phyloP scores from a whole-genome alignment of 1,140 invertebrate genomes.

The Lycorma delicatula region DNA sequence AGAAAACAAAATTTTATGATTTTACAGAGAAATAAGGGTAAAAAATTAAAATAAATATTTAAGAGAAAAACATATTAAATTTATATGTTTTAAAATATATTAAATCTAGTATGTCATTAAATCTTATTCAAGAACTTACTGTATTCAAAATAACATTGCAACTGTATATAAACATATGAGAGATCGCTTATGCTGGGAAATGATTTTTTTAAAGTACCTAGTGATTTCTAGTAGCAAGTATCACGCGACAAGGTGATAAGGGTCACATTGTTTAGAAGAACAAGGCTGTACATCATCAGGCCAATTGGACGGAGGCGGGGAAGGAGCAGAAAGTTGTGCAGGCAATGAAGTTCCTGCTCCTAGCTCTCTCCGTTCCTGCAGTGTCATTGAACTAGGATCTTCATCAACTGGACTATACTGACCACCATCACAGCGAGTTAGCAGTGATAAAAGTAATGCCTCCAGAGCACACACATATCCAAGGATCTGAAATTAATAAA shows the following conservation, averaged over 20 bases:
- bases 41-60: too few species aligned
- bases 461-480: constrained; percentile 42
- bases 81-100: too few species aligned
- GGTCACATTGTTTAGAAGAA: constrained; percentile 46
- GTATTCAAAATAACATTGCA: too few species aligned
- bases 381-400: constrained; percentile 40
- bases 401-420: constrained; percentile 41
- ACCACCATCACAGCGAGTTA: constrained; percentile 39
- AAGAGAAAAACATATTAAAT: too few species aligned
- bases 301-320: constrained; percentile 22
- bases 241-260: constrained; percentile 40
- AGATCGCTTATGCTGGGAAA: too few species aligned
- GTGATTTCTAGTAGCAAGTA: background rate
- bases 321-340: constrained; percentile 21
- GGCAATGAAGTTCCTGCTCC: constrained; percentile 6
- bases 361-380: constrained; percentile 34
- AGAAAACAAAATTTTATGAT: too few species aligned
- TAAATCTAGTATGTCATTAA: too few species aligned
- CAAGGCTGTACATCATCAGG: constrained; percentile 41
- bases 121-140: too few species aligned
- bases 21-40: too few species aligned
- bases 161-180: too few species aligned
- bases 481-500: constrained; percentile 35
- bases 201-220: too few species aligned
- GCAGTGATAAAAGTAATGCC: constrained; percentile 38